A percentile compares a stretch with the other conserved stretches of the same genome.
Conservation (phyloP, 2,113 vertebrate genomes). For the Ellobius talpinus region DNA sequence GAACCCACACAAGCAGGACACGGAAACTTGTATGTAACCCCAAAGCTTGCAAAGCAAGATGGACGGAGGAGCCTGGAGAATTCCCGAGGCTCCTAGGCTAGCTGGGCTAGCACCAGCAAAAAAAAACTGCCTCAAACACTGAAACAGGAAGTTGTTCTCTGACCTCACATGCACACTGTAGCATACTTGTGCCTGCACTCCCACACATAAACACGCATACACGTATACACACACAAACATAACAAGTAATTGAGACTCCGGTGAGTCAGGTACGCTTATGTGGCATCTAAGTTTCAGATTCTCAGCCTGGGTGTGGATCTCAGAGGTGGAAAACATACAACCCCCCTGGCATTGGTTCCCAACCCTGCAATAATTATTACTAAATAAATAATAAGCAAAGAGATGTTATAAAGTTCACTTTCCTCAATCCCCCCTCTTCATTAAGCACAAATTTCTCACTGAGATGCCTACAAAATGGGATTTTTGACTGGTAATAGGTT, state of each 20-base stretch:
- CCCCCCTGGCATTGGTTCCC: neutral
- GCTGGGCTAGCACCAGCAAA: no score
- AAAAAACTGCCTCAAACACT: neutral
- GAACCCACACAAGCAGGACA: neutral
- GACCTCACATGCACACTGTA: neutral
- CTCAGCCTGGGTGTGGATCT: neutral
- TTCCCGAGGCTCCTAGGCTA: neutral
- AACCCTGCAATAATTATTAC: neutral
- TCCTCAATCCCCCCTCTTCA: neutral
- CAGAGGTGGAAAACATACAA: neutral
- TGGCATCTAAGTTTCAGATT: neutral
- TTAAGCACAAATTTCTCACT: slow-evolving; percentile 15
- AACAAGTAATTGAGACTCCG: neutral
- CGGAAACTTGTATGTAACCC: neutral
- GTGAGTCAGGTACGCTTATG: neutral
- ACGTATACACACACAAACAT: no score
- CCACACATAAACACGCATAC: neutral
- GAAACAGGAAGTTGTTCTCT: neutral
- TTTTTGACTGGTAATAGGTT: neutral
- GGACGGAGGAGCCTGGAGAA: neutral
- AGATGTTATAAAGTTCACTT: neutral
- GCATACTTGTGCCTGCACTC: neutral
- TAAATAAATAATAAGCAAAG: neutral
- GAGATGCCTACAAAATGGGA: neutral
- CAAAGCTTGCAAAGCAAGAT: no score